Conservation (phyloP, 23 tunicate genomes). For the Halocynthia roretzi region DNA sequence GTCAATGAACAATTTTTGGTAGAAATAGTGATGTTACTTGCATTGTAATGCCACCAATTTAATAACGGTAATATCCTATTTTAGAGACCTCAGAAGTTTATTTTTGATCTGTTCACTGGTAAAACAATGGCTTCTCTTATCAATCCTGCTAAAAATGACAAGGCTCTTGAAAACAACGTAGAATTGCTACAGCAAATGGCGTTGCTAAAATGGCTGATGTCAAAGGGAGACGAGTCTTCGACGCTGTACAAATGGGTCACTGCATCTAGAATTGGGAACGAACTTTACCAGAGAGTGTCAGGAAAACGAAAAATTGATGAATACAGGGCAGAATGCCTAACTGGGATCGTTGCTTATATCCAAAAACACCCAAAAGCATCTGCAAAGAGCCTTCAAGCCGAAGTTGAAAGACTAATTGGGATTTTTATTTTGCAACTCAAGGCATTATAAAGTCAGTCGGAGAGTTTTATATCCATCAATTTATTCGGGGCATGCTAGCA, state of each 20-base stretch:
- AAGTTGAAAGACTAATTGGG: constrained; percentile 62
- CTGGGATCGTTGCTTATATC: constrained; percentile 37
- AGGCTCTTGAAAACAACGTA: constrained; percentile 50
- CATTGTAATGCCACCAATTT: no score
- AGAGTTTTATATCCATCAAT: no score
- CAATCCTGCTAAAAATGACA: constrained; percentile 16
- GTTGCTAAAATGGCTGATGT: background rate
- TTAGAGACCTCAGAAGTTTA: no score
- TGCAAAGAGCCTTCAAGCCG: constrained; percentile 34
- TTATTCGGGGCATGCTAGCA: no score
- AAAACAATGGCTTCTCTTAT: constrained; percentile 23
- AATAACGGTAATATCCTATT: no score
- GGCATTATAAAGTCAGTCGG: background rate
- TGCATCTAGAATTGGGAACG: constrained; percentile 62
- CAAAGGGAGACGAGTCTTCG: constrained; percentile 3
- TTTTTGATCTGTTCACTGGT: no score
- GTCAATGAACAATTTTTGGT: no score
- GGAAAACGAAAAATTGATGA: constrained; percentile 60
- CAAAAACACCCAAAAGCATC: constrained; percentile 71
- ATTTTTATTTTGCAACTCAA: constrained; percentile 42
- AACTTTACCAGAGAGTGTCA: constrained; percentile 66
- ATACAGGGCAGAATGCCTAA: constrained; percentile 45
- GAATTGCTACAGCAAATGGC: constrained; percentile 54
- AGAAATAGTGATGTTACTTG: no score
- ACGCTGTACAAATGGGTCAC: constrained; percentile 55